Base-by-base conservation (phyloP, 2,888 invertebrate species). In the Pachliopta kotzebuea region DNA sequence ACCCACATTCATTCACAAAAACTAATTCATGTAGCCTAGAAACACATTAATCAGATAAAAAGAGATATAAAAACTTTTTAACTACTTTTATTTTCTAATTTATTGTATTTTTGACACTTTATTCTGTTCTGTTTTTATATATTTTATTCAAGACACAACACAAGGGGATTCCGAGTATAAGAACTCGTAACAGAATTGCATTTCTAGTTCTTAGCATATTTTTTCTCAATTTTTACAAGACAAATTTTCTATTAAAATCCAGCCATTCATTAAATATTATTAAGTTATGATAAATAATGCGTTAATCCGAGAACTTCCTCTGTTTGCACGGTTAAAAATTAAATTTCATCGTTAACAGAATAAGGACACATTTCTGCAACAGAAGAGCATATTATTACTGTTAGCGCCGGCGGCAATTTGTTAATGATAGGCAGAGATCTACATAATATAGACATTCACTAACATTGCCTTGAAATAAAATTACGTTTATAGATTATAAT, bases 351-450 rank as follows among this genome's bases (percentile, higher is more conserved):
- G n/a, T 14, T 29, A 58, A 20, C 72, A 74, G 74, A 73, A 75
- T 73, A 74, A 60, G 69, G 17, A 37, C 69, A 66, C 62, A 67
- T 57, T 63, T 65, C 65, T 60, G 68, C 64, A 64, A 62, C 52
- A 63, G 70, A 70, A 66, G 67, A 71, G 73, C 73, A 54, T 50
- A 62, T 37, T 80, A 81, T 81, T 67, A 79, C 73, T 73, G 74
- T 72, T 73, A 70, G 68, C 71, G 74, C 76, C 79, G 75, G 77
- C 74, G 79, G 83, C 85, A 87, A 88, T 88, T 88, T 87, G 87
- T 87, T 86, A 86, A 87, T 86, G 84, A 85, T 81, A 83, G 75
- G 69, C 69, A 72, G 71, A 69, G 71, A 83, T 84, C 77, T 83
- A 76, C 79, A 79, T 81, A 78, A 79, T 79, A 79, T 76, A 74